Conservation (phyloP, 2,113 vertebrate genomes). For the Rhynchomys soricoides region DNA sequence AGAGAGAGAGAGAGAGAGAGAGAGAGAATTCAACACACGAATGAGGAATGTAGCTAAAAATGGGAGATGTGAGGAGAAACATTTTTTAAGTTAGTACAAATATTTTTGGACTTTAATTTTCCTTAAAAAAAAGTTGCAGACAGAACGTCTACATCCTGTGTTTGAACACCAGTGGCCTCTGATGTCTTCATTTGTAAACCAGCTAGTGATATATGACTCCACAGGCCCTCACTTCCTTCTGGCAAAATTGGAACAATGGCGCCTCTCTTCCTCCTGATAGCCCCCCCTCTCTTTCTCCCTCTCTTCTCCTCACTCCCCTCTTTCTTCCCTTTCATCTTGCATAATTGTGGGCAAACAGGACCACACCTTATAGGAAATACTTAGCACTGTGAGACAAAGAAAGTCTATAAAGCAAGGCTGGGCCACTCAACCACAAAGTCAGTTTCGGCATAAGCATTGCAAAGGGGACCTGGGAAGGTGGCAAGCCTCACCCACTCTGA, state of each 20-base stretch:
- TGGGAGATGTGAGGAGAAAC: neutral
- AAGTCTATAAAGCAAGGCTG: neutral
- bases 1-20: constrained; percentile 4
- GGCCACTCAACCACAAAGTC: neutral
- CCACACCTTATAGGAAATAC: neutral
- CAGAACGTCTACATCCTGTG: constrained; percentile 63
- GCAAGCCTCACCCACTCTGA: accelerated
- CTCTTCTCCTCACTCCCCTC: neutral
- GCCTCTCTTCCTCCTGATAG: neutral
- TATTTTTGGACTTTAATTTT: constrained; percentile 79
- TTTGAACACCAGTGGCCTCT: constrained; percentile 56
- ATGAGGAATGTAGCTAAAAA: constrained; percentile 70
- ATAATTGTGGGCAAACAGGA: constrained; percentile 35
- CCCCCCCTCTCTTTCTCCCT: neutral
- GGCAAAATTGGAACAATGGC: neutral
- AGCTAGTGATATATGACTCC: constrained; percentile 17
- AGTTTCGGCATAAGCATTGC: neutral
- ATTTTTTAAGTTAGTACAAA: constrained; percentile 65
- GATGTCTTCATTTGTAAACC: constrained; percentile 66
- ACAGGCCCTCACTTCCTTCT: neutral
- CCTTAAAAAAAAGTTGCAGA: constrained; percentile 46
- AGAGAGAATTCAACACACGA: constrained; percentile 23
- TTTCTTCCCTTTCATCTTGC: constrained; percentile 33
- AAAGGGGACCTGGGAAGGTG: neutral
- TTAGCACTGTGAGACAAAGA: neutral